phyloP scores from a whole-genome alignment of 2,113 vertebrate genomes.

The Phaethornis superciliosus region DNA sequence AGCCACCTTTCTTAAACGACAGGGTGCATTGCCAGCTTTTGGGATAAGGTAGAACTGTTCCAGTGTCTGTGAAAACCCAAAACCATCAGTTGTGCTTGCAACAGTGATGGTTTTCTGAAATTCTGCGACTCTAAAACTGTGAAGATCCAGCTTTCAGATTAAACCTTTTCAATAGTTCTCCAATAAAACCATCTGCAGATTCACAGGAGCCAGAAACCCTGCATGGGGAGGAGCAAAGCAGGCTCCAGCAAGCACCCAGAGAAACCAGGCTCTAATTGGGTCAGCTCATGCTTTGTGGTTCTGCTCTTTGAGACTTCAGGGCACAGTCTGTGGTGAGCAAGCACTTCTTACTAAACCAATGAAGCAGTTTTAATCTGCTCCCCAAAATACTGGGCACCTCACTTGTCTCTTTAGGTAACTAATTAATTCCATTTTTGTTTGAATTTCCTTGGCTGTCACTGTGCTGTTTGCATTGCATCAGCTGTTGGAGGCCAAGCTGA shows the following conservation, averaged over 20 bases:
- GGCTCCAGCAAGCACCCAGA: background rate
- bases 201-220: background rate
- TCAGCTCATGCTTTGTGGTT: constrained; percentile 29
- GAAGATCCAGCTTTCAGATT: background rate
- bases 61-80: background rate
- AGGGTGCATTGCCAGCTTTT: background rate
- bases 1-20: background rate
- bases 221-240: background rate
- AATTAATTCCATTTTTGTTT: background rate
- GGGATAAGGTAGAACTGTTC: background rate
- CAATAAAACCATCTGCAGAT: background rate
- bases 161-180: background rate
- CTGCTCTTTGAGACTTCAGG: background rate
- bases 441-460: background rate
- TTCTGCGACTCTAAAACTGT: background rate
- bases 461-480: background rate
- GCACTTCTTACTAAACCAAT: constrained; percentile 8
- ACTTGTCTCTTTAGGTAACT: background rate
- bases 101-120: background rate
- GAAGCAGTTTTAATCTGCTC: constrained; percentile 13
- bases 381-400: background rate
- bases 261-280: background rate
- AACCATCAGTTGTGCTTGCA: background rate
- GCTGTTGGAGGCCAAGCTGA: background rate
- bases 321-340: background rate